These are phyloP conservation scores for Chironomus riparius DNA, from an alignment of 2,888 invertebrate species.

Conservation along the genomic window DNA sequence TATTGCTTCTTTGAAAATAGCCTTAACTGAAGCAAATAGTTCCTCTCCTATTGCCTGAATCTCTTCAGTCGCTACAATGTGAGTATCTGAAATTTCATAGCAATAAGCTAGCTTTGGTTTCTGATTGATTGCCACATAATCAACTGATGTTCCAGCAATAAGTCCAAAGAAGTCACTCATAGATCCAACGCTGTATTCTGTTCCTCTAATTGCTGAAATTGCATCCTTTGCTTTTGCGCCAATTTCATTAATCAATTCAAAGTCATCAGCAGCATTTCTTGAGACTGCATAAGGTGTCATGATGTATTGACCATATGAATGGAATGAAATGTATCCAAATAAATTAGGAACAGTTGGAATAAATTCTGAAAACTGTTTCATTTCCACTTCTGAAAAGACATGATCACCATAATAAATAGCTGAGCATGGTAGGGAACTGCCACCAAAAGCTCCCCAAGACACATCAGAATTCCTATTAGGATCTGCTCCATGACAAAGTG, in stretches of 20 bases:
- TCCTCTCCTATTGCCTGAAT: not conserved
- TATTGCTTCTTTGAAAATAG: not conserved
- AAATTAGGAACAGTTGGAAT: constrained; percentile 44
- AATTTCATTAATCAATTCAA: constrained; percentile 30
- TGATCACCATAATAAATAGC: constrained; percentile 56
- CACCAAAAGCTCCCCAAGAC: constrained; percentile 45
- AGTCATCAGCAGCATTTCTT: constrained; percentile 44
- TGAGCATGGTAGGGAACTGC: constrained; percentile 49
- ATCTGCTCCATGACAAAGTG: constrained; percentile 56
- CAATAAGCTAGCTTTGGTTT: constrained; percentile 40
- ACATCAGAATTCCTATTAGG: constrained; percentile 70
- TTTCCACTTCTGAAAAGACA: constrained; percentile 64
- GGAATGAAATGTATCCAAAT: constrained; percentile 58
- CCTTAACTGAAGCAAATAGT: not conserved
- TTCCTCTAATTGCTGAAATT: not conserved
- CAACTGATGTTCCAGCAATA: not conserved
- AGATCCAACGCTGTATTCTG: not conserved
- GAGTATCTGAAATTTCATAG: not conserved
- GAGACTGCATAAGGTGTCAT: constrained; percentile 58
- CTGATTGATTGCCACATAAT: constrained; percentile 38
- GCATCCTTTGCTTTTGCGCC: not conserved
- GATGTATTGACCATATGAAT: constrained; percentile 63
- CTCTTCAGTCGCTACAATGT: not conserved
- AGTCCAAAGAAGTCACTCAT: not conserved
- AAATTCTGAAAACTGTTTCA: constrained; percentile 47